phyloP scores from a whole-genome alignment of 2,797 vertebrate genomes.

The Myotis planiceps region DNA sequence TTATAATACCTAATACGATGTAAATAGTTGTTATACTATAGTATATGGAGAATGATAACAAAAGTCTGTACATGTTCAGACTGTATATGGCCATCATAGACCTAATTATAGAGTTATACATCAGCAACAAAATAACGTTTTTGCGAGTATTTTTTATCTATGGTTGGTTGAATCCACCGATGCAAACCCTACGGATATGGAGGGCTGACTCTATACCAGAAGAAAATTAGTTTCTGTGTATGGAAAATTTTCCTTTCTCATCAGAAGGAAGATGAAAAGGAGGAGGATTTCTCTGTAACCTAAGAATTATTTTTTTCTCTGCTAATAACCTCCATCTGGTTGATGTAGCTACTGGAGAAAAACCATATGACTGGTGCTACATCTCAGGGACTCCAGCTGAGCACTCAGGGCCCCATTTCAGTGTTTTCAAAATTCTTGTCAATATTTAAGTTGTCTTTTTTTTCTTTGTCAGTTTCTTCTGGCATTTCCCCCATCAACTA shows the following conservation, averaged over 20 bases:
- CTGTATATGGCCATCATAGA: not conserved
- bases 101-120: not conserved
- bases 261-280: not conserved
- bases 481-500: not conserved
- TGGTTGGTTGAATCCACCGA: not conserved
- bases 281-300: not conserved
- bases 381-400: rapidly evolving
- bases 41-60: not conserved
- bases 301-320: not conserved
- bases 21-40: not conserved
- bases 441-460: not conserved
- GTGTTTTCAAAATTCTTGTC: not conserved
- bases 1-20: not conserved
- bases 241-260: not conserved
- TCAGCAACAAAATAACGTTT: not conserved
- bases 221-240: not conserved
- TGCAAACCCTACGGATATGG: not conserved
- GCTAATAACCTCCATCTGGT: not conserved
- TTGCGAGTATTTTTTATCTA: not conserved
- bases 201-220: not conserved
- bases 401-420: not conserved
- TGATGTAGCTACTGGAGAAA: not conserved
- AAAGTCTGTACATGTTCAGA: not conserved
- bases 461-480: not conserved
- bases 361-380: not conserved